These are phyloP conservation scores for Heterocephalus glaber DNA, from an alignment of 2,113 vertebrate species.

Conservation along the genomic window DNA sequence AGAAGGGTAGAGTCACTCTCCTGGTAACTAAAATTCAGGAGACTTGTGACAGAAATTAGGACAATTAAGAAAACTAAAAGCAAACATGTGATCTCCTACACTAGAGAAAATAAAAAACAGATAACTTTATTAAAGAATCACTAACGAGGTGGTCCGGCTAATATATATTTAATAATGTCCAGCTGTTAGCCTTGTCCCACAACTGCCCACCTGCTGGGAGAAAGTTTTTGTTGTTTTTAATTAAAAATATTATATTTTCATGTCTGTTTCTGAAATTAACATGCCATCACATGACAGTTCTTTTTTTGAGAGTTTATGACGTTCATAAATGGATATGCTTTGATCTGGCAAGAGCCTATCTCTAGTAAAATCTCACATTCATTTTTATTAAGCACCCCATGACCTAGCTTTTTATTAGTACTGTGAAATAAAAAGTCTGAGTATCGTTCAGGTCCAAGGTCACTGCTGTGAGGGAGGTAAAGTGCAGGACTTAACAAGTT, in stretches of 20 bases:
- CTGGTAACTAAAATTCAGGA: constrained; percentile 11
- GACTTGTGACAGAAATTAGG: constrained; percentile 15
- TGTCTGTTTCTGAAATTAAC: constrained; percentile 67
- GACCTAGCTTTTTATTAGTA: constrained; percentile 70
- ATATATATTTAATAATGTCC: constrained; percentile 61
- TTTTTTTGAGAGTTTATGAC: constrained; percentile 70
- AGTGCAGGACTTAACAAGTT: constrained; percentile 61
- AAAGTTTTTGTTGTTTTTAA: constrained; percentile 77
- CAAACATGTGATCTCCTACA: background rate
- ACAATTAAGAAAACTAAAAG: background rate
- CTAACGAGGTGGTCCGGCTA: constrained; percentile 62
- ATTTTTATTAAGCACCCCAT: constrained; percentile 76
- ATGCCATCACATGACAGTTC: constrained; percentile 74
- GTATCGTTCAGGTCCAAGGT: constrained; percentile 53
- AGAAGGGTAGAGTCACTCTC: background rate
- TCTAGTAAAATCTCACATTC: constrained; percentile 73
- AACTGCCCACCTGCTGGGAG: constrained; percentile 54
- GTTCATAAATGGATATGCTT: constrained; percentile 67
- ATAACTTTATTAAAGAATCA: constrained; percentile 58
- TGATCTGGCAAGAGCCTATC: constrained; percentile 68
- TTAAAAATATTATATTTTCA: constrained; percentile 78
- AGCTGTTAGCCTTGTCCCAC: constrained; percentile 62
- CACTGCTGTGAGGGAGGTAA: constrained; percentile 49
- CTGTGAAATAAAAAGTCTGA: constrained; percentile 67
- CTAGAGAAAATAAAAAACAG: constrained; percentile 33